Conservation (phyloP, 1,140 invertebrate species). For the Philopotamus ludificatus region DNA sequence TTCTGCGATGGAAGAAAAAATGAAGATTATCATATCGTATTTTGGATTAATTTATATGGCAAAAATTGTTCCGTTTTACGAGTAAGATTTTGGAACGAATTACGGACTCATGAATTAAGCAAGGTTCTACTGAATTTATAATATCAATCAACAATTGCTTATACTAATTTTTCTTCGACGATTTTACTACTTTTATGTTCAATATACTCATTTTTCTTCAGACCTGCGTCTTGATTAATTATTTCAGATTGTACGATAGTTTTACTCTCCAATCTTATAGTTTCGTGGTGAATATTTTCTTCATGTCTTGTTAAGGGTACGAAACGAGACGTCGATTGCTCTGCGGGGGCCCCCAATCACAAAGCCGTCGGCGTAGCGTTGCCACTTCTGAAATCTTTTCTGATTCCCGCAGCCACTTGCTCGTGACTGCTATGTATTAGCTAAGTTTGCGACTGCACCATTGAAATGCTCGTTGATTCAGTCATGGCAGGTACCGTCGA, state of each 20-base stretch:
- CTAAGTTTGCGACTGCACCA: constrained; percentile 75
- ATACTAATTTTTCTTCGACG: constrained; percentile 37
- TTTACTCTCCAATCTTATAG: constrained; percentile 2
- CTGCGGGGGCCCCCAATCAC: constrained; percentile 31
- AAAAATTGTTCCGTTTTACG: too few relatives aligned
- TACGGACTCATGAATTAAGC: too few relatives aligned
- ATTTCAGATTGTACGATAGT: not conserved
- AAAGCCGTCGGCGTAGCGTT: constrained; percentile 36
- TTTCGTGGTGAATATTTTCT: constrained; percentile 3
- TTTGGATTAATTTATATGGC: too few relatives aligned
- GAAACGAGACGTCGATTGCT: constrained; percentile 3
- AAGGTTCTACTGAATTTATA: too few relatives aligned
- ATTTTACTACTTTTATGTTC: constrained; percentile 31
- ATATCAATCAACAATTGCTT: constrained; percentile 3
- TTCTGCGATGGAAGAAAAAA: too few relatives aligned
- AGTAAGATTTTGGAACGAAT: too few relatives aligned
- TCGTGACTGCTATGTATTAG: constrained; percentile 65
- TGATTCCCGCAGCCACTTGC: constrained; percentile 46
- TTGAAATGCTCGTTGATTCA: constrained; percentile 71
- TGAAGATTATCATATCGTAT: too few relatives aligned
- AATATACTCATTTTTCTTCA: constrained; percentile 5
- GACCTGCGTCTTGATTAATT: too few relatives aligned
- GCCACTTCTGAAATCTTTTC: constrained; percentile 26
- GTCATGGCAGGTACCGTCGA: constrained; percentile 64
- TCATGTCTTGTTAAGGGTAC: constrained; percentile 7